Conservation (phyloP, 2,113 vertebrate genomes). For the Budorcas taxicolor region DNA sequence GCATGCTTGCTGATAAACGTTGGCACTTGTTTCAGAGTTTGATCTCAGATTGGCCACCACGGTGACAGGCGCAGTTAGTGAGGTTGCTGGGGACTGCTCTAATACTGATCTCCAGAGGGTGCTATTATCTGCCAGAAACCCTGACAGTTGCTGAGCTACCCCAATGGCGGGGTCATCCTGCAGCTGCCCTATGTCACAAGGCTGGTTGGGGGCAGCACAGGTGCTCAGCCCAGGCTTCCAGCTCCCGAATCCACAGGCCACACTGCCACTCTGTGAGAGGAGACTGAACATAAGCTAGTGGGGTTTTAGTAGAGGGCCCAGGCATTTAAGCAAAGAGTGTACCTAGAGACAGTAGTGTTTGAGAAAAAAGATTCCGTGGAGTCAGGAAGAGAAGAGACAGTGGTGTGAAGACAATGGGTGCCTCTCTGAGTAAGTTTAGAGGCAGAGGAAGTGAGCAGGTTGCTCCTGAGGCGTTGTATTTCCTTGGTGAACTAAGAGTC, state of each 20-base stretch:
- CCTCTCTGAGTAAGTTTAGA: no score
- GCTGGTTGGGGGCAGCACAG: not conserved
- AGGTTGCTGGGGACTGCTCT: no score
- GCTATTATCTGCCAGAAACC: not conserved
- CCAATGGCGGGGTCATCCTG: not conserved
- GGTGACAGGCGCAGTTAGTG: not conserved
- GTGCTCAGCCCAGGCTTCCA: accelerated
- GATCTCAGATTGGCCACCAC: not conserved
- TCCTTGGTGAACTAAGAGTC: not conserved
- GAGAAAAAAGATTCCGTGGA: not conserved
- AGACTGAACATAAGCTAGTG: not conserved
- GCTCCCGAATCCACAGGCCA: accelerated
- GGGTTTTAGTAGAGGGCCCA: not conserved
- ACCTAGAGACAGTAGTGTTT: not conserved
- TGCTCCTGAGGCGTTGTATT: not conserved
- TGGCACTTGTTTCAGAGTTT: not conserved
- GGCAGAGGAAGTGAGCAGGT: not conserved
- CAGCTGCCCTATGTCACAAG: not conserved
- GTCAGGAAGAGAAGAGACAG: not conserved
- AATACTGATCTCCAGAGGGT: not conserved
- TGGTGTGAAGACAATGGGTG: not conserved
- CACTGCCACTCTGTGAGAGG: not conserved
- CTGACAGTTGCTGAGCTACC: not conserved
- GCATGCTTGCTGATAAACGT: not conserved
- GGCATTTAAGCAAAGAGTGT: no score